Base-by-base conservation (phyloP, 2,113 vertebrate genomes). In the Phylloscopus trochiloides region DNA sequence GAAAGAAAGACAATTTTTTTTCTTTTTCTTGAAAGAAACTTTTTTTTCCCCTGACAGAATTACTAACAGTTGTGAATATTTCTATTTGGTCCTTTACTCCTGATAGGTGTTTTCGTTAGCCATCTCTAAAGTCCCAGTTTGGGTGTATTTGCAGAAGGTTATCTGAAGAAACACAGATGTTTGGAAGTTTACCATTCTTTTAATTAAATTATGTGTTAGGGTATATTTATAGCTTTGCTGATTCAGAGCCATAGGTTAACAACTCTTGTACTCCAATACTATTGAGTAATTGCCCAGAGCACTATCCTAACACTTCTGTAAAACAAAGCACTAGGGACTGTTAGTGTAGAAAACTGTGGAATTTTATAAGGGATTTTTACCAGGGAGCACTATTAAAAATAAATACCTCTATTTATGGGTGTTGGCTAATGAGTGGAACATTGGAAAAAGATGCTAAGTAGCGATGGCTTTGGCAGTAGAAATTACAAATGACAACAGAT, bases 351-450 rank as follows among this genome's bases (percentile, higher is more conserved):
- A 90, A 88, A 94, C 78, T 50, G 38, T 7, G 14, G 29, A 71
- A 66, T 93, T 94, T 96, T 96, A 86, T 95, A 83, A 86, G 75
- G 55, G 67, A 77, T 90, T 90, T 88, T 95, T 90, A 93, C 91
- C 54, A 90, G 43, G n/a, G 72, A 92, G 28, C 36, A 71, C 90
- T 74, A 59, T 88, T 93, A 93, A 93, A 97, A 92, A 80, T 51
- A 92, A 94, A 88, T 92, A 26, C 38, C n/a, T 77, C 75, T 86
- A 4, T 95, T 97, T 93, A 90, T 93, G 55, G 36, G 24, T 74
- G 40, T 91, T 83, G 43, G 82, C 58, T 96, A 91, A 89, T 67
- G 59, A 95, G 21, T 57, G 36, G 57, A 91, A 86, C 2, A 7
- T 74, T 92, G 52, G 59, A 77, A 74, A 88, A 84, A 67, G 52